Evolutionary conservation across 2,113 vertebrate genomes (phyloP).

Genomic region (Clarias magur): DNA sequence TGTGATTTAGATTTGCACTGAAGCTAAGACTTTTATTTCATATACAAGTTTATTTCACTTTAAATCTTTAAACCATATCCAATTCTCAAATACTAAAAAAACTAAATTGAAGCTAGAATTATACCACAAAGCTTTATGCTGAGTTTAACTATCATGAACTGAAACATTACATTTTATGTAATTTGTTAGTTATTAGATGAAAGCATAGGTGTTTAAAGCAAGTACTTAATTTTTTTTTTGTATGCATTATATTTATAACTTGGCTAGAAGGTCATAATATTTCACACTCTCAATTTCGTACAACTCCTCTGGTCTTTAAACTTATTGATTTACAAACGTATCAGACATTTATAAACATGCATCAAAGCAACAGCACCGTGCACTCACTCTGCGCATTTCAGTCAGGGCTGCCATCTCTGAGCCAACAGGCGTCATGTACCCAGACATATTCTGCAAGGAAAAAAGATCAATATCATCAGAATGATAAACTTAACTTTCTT

Average conservation of each 20-base stretch:
- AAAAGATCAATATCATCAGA: neutral
- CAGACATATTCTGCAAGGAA: conserved; percentile 79
- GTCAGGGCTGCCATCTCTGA: conserved; percentile 82
- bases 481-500: neutral
- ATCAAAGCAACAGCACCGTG: neutral
- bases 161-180: neutral
- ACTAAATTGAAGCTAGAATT: neutral
- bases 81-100: neutral
- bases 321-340: neutral
- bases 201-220: neutral
- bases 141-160: neutral
- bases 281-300: neutral
- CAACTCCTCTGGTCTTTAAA: neutral
- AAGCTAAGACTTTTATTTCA: neutral
- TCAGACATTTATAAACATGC: neutral
- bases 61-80: neutral
- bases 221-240: neutral
- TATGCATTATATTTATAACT: neutral
- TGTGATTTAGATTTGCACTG: neutral
- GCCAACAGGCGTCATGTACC: conserved; percentile 86
- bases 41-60: neutral
- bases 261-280: neutral
- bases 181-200: neutral
- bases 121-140: neutral
- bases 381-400: conserved; percentile 88